These are phyloP conservation scores for Hylaeus anthracinus DNA, from an alignment of 1,140 invertebrate genomes.

Conservation along the genomic window DNA sequence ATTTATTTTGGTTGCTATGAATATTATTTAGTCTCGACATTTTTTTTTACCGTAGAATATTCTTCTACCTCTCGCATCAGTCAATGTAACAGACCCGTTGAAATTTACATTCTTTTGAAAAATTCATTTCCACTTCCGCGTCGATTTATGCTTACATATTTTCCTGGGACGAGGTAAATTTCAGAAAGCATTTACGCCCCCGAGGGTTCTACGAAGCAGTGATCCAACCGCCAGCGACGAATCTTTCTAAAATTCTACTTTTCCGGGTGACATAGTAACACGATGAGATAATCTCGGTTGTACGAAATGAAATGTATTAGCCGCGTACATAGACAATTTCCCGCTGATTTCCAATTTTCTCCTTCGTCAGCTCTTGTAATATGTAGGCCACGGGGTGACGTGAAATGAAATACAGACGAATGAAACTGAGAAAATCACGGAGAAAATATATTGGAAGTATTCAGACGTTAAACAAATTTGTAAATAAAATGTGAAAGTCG, in stretches of 20 bases:
- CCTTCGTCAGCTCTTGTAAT: not conserved
- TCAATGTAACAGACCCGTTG: not conserved
- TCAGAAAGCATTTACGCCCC: not conserved
- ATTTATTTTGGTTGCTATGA: not conserved
- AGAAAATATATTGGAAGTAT: not conserved
- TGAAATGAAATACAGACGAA: not conserved
- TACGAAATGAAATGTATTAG: conserved; percentile 31
- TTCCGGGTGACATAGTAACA: conserved; percentile 41
- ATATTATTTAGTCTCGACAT: conserved; percentile 7
- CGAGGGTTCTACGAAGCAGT: not conserved
- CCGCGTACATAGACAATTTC: conserved; percentile 44
- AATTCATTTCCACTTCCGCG: conserved; percentile 22
- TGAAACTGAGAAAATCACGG: not conserved
- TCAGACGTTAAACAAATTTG: not conserved
- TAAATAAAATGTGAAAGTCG: not conserved
- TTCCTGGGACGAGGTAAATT: not conserved
- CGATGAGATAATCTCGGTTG: conserved; percentile 53
- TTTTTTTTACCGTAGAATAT: not conserved
- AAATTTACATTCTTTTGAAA: conserved; percentile 20
- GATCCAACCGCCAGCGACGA: conserved; percentile 6
- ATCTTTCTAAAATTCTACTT: conserved; percentile 19
- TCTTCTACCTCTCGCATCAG: not conserved
- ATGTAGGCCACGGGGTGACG: conserved; percentile 1
- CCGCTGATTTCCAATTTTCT: conserved; percentile 68
- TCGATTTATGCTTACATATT: conserved; percentile 1